A percentile compares a stretch with the other conserved stretches of the same genome.
Conservation (phyloP, 1,140 invertebrate species). For the Geopemphigus sp. region DNA sequence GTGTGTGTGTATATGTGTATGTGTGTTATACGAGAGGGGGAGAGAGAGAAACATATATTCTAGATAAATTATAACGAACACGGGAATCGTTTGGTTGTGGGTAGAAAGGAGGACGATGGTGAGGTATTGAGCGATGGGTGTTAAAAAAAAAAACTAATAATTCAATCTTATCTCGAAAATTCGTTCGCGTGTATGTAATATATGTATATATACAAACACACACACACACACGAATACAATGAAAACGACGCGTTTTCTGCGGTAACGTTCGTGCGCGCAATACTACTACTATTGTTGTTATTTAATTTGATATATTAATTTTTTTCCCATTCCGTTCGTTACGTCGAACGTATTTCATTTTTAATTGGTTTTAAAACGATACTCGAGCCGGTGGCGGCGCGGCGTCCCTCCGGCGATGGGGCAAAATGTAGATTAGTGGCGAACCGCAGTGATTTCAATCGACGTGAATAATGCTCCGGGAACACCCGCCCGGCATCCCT, state of each 20-base stretch:
- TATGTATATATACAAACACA: too few relatives aligned
- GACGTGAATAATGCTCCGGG: constrained; percentile 39
- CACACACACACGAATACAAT: too few relatives aligned
- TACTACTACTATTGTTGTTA: background rate
- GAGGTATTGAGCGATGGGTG: too few relatives aligned
- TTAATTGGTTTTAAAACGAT: constrained; percentile 39
- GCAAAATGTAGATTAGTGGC: constrained; percentile 34
- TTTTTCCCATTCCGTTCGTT: background rate
- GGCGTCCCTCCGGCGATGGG: background rate
- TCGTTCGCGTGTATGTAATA: background rate
- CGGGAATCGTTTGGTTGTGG: too few relatives aligned
- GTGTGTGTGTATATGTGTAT: too few relatives aligned
- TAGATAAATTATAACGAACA: too few relatives aligned
- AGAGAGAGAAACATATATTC: too few relatives aligned
- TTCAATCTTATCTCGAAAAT: background rate
- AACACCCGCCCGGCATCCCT: background rate
- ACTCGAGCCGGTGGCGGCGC: background rate
- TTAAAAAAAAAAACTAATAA: background rate
- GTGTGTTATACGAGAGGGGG: too few relatives aligned
- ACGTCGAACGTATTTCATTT: constrained; percentile 18
- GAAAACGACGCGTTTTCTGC: background rate
- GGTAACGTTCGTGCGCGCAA: background rate
- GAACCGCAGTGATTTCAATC: constrained; percentile 43
- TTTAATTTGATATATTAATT: background rate
- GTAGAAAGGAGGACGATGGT: too few relatives aligned